Evolutionary conservation across 2,888 invertebrate genomes (phyloP), one percentile per base, ranked within the genome.

Genomic region (Hemithea aestivaria): DNA sequence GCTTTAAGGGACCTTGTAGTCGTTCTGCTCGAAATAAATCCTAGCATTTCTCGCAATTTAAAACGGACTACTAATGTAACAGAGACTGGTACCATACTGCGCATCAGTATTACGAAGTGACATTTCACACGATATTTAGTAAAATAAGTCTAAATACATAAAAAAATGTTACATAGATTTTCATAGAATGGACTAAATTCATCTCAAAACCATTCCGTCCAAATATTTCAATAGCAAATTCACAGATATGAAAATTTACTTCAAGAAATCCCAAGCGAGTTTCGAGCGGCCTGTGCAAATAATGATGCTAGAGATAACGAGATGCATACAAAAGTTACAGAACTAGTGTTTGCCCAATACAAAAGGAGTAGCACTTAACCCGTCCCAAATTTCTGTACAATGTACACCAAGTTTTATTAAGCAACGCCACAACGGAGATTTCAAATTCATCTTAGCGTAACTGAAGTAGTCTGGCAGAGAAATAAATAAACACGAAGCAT

Each of bases 221-320:
- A 22, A 26, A 30, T 28, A 21, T 48, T 40, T 51, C 37, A 28
- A 41, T 33, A 22, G 40, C 23, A 44, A 42, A 39, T 44, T 10
- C 33, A 41, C 25, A 34, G 27, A 45, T 37, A 26, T 41, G 39
- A 35, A 48, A 23, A 35, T 38, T 37, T 39, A 40, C 42, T 41
- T 50, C 34, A 52, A 54, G 49, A 53, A 50, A 57, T 55, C 48
- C 48, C 49, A 43, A 45, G 47, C 47, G 53, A 49, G 46, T 56
- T 64, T 62, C 51, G 48, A 66, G 65, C 51, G 54, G 58, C 53
- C 51, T 65, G 51, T 51, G 56, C 61, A 75, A 75, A 76, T 70
- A 76, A 62, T 60, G 51, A 56, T 66, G 59, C 65, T 63, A 54
- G 53, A 68, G 69, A 65, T 80, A 80, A 80, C 73, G 73, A 80